These are phyloP conservation scores for Anoplopoma fimbria DNA, from an alignment of 2,113 vertebrate genomes.

Conservation along the genomic window DNA sequence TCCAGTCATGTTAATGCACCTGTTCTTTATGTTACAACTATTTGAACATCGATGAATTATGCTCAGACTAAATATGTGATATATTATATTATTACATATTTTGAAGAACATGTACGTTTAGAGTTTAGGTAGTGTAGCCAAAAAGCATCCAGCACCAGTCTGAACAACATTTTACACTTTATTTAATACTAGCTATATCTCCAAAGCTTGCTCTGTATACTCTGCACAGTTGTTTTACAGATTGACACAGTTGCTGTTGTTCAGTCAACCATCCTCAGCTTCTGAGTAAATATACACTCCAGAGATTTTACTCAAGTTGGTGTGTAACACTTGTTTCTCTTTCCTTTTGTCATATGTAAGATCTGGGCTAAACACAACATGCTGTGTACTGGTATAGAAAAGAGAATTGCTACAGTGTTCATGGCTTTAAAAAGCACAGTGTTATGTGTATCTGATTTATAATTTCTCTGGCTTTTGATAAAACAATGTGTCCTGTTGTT, in stretches of 20 bases:
- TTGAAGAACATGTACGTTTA: background rate
- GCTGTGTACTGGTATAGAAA: too few relatives aligned
- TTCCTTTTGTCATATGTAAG: background rate
- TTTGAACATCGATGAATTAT: background rate
- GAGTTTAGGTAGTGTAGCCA: background rate
- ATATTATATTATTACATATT: too few relatives aligned
- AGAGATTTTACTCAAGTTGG: slow-evolving; percentile 10
- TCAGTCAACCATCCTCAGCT: background rate
- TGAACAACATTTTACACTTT: slow-evolving; percentile 1
- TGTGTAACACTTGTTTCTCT: background rate
- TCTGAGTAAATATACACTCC: background rate
- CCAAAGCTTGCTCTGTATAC: background rate
- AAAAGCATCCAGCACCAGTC: slow-evolving; percentile 9
- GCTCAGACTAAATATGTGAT: background rate
- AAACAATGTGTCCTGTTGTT: slow-evolving; percentile 18
- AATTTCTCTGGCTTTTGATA: slow-evolving; percentile 7
- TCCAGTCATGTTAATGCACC: background rate
- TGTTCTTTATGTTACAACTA: slow-evolving; percentile 16
- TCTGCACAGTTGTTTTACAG: background rate
- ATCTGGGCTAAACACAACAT: background rate
- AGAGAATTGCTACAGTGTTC: background rate
- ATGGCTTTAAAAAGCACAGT: background rate
- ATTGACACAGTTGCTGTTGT: background rate
- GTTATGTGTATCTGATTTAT: slow-evolving; percentile 1
- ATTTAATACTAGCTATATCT: background rate